Conservation (phyloP, 2,888 invertebrate species). For the Pandemis cinnamomeana region DNA sequence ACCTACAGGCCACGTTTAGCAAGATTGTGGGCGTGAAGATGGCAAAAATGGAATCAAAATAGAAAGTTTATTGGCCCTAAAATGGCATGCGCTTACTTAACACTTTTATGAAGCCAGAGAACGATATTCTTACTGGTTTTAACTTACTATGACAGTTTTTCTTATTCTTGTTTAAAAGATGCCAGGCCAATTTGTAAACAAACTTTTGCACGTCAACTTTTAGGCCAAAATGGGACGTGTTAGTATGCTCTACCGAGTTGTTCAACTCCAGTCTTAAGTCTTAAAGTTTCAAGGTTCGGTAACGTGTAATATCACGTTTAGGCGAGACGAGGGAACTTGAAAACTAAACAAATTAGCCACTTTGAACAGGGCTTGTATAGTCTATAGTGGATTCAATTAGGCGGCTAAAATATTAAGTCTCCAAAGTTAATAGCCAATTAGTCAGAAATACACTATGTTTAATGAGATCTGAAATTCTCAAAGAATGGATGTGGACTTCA, state of each 20-base stretch:
- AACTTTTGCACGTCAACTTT: constrained; percentile 13
- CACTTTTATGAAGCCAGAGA: neutral
- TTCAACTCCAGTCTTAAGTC: constrained; percentile 1
- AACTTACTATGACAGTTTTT: neutral
- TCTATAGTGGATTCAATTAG: neutral
- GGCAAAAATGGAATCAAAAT: too few species aligned
- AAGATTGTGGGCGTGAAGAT: too few species aligned
- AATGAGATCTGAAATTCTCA: constrained; percentile 6
- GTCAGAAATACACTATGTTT: neutral
- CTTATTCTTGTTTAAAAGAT: neutral
- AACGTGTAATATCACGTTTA: constrained; percentile 8
- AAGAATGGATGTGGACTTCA: neutral
- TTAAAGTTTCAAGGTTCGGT: constrained; percentile 2
- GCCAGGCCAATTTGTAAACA: neutral
- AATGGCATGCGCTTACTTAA: neutral
- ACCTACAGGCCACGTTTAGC: too few species aligned
- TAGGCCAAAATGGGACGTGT: constrained; percentile 1
- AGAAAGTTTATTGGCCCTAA: neutral
- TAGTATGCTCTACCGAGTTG: constrained; percentile 7
- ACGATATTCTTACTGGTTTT: neutral
- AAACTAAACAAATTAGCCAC: constrained; percentile 2
- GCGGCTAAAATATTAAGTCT: neutral
- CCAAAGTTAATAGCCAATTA: neutral
- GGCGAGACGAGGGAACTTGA: constrained; percentile 8
- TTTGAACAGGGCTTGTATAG: neutral